Evolutionary conservation across 2,113 vertebrate species (phyloP), one percentile per base, ranked within the genome.

Genomic region (Amphiprion ocellaris): DNA sequence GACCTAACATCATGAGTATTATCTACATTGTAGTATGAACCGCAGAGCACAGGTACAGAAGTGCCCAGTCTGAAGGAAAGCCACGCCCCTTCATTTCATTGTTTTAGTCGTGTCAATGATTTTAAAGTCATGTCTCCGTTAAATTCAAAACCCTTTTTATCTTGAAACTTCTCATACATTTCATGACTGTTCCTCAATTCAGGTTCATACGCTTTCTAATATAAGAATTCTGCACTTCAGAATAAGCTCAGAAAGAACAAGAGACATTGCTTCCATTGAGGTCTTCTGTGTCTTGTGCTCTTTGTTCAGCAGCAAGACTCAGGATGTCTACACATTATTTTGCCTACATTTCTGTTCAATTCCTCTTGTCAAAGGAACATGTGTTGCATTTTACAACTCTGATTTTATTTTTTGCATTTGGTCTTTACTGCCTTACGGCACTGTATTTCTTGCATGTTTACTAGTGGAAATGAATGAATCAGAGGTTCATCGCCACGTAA

Each of bases 361-460:
- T 81, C 49, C 65, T 77, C 24, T 55, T 26, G 23, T 80, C 49
- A 82, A 68, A 72, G 30, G 26, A 70, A 79, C 55, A 61, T 10
- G 37, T 61, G 37, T 61, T 68, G 24, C 60, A 70, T 77, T 87
- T 71, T 84, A 47, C 19, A 26, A 33, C n/a, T 23, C 44, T 26
- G 1, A 9, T n/a, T 52, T 74, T 69, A 4, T 68, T 61, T 46
- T 46, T 41, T 33, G 56, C 39, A 28, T 88, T 16, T 47, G 47
- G 53, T 85, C 67, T 74, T 79, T 73, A 63, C 58, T 76, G 74
- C 82, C 66, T 78, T 59, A 71, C 10, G 73, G 55, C 69, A 74
- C 77, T 69, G 10, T 78, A 11, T 83, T 89, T 88, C 49, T 63
- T 88, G 83, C 90, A 87, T 92, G 91, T 90, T 90, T 89, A 90